Evolutionary conservation across 1,140 invertebrate genomes (phyloP), one percentile per base, ranked within the genome.

Genomic region (Zophobas morio): DNA sequence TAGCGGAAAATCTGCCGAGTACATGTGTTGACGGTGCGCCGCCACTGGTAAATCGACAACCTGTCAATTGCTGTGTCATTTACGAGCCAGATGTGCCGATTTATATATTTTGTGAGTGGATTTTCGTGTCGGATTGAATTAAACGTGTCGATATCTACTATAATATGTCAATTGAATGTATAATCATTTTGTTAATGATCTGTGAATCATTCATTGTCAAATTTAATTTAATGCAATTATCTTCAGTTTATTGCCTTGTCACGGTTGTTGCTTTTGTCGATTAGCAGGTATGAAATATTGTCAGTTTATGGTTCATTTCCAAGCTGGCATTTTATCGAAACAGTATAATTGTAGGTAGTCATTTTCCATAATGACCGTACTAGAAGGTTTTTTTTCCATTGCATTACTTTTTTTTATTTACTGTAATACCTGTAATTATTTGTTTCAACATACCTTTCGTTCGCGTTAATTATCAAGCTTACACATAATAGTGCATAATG

Each of bases 81-180:
- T 66, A 66, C 33, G 39, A 42, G 39, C 37, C 60, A 66, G 60
- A 66, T 42, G 60, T 32, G 34, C 20, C 39, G 60, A 66, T 66
- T 66, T 66, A 60, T 66, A 66, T 42, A 42, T 40, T 42, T 66
- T 66, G 60, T 66, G 39, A 66, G 60, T 66, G 60, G 60, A 66
- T 66, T 66, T 66, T 66, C 60, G 60, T 66, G 60, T 66, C 60
- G 60, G 39, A 66, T 66, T 66, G 60, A 42, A 66, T 42, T 66
- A 66, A 42, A 66, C 56, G 34, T 35, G 35, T 32, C 1, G 35
- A 60, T 60, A 60, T 60, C 56, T 33, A 39, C 37, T 20, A 60
- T 60, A 60, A 60, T 66, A 66, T 42, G 60, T 66, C 60, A 66
- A 66, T 60, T 60, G 56, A 39, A 60, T 60, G 56, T 60, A 60